A percentile compares a stretch with the other conserved stretches of the same genome.
Conservation (phyloP, 2,888 invertebrate genomes). For the Rapana venosa region DNA sequence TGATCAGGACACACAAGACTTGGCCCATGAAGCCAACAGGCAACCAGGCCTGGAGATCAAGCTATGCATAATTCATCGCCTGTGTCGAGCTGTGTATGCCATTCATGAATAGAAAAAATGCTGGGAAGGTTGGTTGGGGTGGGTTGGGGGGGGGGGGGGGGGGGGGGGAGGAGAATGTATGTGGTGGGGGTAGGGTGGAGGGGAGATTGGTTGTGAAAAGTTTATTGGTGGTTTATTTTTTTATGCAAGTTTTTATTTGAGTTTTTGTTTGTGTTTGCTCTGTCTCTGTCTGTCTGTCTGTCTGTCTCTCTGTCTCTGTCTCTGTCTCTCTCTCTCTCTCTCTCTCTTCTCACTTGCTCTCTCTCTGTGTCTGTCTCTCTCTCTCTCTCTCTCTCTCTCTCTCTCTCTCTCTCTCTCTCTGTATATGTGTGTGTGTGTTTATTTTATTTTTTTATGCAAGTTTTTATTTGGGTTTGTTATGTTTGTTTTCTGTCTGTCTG, state of each 20-base stretch:
- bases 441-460: too few species aligned
- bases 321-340: background rate
- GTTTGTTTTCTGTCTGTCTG: background rate
- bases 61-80: conserved; percentile 1
- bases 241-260: too few species aligned
- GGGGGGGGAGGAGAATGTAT: background rate
- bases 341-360: background rate
- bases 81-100: background rate
- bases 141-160: background rate
- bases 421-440: too few species aligned
- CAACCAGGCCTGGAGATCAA: background rate
- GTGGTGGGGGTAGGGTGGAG: too few species aligned
- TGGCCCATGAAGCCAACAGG: too few species aligned
- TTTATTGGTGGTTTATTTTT: too few species aligned
- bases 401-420: too few species aligned
- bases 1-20: too few species aligned
- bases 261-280: too few species aligned
- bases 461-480: too few species aligned
- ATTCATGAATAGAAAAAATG: background rate
- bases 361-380: background rate
- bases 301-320: background rate
- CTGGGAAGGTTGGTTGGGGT: background rate
- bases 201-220: too few species aligned
- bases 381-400: too few species aligned
- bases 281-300: background rate